Evolutionary conservation across 92 coral and sea anemone species (phyloP), one percentile per base, ranked within the genome.

Genomic region (Palythoa heliodiscus): DNA sequence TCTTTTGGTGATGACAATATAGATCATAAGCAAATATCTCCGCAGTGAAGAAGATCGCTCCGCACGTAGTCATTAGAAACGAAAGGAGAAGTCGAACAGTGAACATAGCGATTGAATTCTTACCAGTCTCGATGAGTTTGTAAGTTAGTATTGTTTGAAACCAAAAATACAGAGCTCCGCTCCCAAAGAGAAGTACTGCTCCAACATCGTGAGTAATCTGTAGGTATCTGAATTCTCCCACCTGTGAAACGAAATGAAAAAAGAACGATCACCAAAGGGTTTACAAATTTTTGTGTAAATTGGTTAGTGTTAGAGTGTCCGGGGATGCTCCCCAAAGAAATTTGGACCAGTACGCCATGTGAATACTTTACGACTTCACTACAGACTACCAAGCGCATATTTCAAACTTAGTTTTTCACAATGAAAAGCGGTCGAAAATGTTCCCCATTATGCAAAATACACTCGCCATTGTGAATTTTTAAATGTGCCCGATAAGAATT

Each of bases 121-220:
- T 89, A 39, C 77, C 73, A 37, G 76, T 23, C 20, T 64, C 61
- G 47, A 23, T 23, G 48, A 95, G 88, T 87, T 88, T 92, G 87
- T 95, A 94, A 7, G 99, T 97, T n/a, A 95, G 69, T 15, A 83
- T 83, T 24, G 97, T 89, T 89, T 97, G 99, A 15, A 82, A 70
- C 93, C 92, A 89, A 85, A 96, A 95, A 82, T 91, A 97, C 17
- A 92, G 81, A 5, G 97, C 91, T 5, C 95, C 98, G 70, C 93
- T 89, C 57, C 93, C 96, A 72, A 97, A 95, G 71, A 91, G 77
- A 29, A 97, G 83, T 57, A 94, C 95, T 16, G 99, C 99, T 7
- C 99, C 99, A 23, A 89, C 69, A 64, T 97, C 99, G 84, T 97
- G 99, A 20, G 92, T 83, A 75, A 92, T 85, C 35, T 88, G 91